Percentiles rank a stretch among this genome's conserved stretches.
These are phyloP conservation scores for Papilio xuthus DNA, from an alignment of 1,140 invertebrate genomes.

Conservation along the genomic window DNA sequence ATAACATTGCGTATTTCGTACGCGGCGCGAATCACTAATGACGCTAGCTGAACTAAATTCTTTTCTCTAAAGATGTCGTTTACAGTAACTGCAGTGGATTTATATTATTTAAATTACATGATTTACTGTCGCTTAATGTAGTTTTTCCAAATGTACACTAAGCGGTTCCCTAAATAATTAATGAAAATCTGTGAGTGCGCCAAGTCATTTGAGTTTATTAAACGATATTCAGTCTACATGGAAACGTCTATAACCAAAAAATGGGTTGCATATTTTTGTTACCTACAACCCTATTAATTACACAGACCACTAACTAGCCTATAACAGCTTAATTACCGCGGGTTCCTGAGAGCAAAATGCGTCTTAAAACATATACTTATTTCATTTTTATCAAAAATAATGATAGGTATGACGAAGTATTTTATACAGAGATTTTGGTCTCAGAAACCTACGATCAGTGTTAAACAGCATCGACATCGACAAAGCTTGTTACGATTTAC, in stretches of 20 bases:
- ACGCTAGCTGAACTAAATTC: neutral
- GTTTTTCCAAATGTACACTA: neutral
- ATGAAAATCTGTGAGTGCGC: too few species aligned
- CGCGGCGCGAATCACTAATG: constrained; percentile 13
- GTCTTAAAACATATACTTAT: too few species aligned
- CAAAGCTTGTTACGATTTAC: neutral
- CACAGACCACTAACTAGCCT: neutral
- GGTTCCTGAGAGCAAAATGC: too few species aligned
- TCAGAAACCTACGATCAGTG: neutral
- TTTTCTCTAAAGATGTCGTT: neutral
- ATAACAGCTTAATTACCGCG: neutral
- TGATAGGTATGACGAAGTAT: too few species aligned
- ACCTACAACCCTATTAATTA: neutral
- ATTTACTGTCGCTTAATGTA: too few species aligned
- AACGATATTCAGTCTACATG: neutral
- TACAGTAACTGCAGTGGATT: neutral
- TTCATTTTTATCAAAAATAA: too few species aligned
- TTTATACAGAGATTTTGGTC: too few species aligned
- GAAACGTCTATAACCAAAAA: neutral
- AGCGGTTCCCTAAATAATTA: neutral
- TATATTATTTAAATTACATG: neutral
- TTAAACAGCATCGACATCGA: neutral
- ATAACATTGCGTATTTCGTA: constrained; percentile 27
- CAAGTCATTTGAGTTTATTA: too few species aligned
- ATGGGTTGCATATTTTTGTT: neutral